Conservation (phyloP, 2,888 invertebrate species). For the Altica lythri region DNA sequence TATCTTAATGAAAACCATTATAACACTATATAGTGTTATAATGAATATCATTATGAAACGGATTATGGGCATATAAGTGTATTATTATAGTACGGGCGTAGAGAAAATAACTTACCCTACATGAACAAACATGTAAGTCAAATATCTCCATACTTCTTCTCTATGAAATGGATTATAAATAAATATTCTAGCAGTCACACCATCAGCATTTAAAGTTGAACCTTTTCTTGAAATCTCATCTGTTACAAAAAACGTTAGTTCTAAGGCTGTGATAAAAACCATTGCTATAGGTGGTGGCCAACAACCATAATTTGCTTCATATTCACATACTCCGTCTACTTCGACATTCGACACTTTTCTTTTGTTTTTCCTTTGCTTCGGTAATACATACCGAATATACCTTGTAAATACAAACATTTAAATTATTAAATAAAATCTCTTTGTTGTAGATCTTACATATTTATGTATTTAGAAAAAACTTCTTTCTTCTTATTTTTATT, state of each 20-base stretch:
- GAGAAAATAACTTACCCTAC: conserved; percentile 83
- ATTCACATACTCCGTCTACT: conserved; percentile 56
- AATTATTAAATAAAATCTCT: too few species aligned
- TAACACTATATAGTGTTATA: too few species aligned
- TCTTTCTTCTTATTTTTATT: conserved; percentile 63
- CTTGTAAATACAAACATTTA: conserved; percentile 13
- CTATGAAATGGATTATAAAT: conserved; percentile 88
- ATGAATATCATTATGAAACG: too few species aligned
- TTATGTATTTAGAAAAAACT: conserved; percentile 67
- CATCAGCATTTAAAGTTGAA: background rate
- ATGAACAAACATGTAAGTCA: conserved; percentile 96
- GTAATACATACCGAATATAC: conserved; percentile 38
- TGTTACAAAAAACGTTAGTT: conserved; percentile 71
- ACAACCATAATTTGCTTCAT: conserved; percentile 89
- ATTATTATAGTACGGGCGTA: too few species aligned
- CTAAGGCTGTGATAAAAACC: conserved; percentile 83
- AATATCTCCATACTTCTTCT: conserved; percentile 88
- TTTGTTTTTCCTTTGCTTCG: too few species aligned
- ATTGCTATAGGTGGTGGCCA: conserved; percentile 87
- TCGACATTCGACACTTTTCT: too few species aligned
- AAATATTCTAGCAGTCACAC: conserved; percentile 62
- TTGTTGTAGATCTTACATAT: conserved; percentile 63
- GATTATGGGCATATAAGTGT: too few species aligned
- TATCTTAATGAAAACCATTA: too few species aligned
- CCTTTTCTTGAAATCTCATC: conserved; percentile 34